Evolutionary conservation across 1,140 invertebrate genomes (phyloP).

Genomic region (Akabosia matsudoensis): DNA sequence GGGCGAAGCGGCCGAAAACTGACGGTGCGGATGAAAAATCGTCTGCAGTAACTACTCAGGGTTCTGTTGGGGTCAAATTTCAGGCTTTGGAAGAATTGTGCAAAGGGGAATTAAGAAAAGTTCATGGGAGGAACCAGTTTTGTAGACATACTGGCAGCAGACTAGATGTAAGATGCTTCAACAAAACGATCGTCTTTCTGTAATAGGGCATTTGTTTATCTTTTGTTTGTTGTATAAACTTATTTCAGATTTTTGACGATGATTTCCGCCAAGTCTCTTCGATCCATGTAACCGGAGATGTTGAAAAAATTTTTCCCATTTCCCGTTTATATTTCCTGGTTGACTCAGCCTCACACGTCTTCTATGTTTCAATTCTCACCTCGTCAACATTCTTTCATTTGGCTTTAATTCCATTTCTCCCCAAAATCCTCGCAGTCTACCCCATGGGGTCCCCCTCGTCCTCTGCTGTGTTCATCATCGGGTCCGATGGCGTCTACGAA

Average conservation of each 20-base stretch:
- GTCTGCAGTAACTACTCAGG: neutral
- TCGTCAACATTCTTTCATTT: too few relatives aligned
- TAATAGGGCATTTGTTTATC: neutral
- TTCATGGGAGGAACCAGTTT: conserved; percentile 39
- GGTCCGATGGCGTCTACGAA: conserved; percentile 37
- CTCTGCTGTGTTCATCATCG: conserved; percentile 40
- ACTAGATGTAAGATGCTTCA: conserved; percentile 40
- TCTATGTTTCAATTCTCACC: too few relatives aligned
- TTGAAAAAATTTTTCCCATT: conserved; percentile 39
- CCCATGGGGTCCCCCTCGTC: conserved; percentile 30
- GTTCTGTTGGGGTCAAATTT: conserved; percentile 35
- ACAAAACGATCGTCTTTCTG: too few relatives aligned
- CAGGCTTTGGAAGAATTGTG: conserved; percentile 38
- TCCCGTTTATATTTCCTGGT: conserved; percentile 39
- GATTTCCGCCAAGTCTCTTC: conserved; percentile 44
- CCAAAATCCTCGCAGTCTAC: conserved; percentile 36
- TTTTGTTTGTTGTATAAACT: neutral
- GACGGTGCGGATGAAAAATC: too few relatives aligned
- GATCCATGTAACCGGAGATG: conserved; percentile 36
- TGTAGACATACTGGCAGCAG: conserved; percentile 38
- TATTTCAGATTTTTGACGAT: conserved; percentile 41
- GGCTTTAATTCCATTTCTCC: conserved; percentile 33
- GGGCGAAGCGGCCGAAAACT: conserved; percentile 31
- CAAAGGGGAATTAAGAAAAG: conserved; percentile 32
- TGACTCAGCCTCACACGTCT: too few relatives aligned